Percentiles rank a stretch among this genome's conserved stretches.
phyloP scores from a whole-genome alignment of 2,113 vertebrate species.

The Coptodon bakossiorum region DNA sequence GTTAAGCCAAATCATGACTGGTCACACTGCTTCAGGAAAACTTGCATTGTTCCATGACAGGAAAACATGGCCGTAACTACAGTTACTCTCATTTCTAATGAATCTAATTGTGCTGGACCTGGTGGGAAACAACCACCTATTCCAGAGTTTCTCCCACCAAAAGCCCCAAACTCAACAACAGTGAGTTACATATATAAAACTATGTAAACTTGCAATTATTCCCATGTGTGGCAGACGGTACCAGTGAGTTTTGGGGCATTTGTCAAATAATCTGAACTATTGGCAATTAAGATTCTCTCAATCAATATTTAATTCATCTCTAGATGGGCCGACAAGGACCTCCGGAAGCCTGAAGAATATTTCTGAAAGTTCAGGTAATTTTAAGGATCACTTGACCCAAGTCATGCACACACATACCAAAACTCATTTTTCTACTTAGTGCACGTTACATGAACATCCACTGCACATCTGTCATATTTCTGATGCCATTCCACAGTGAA shows the following conservation, averaged over 20 bases:
- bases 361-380: neutral
- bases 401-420: neutral
- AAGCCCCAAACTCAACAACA: neutral
- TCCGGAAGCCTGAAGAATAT: neutral
- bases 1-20: neutral
- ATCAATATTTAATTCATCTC: neutral
- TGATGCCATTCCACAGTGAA: neutral
- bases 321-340: accelerated
- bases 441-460: neutral
- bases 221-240: neutral
- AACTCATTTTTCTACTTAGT: neutral
- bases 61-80: neutral
- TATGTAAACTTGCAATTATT: neutral
- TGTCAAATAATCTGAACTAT: neutral
- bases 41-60: neutral
- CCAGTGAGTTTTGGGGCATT: neutral
- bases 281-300: neutral
- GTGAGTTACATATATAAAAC: neutral
- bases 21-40: neutral
- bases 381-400: neutral
- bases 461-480: neutral
- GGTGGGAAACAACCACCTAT: neutral
- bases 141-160: neutral
- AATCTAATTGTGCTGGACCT: neutral
- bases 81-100: neutral